Evolutionary conservation across 1,140 invertebrate species (phyloP).

Genomic region (Intoshia linei): DNA sequence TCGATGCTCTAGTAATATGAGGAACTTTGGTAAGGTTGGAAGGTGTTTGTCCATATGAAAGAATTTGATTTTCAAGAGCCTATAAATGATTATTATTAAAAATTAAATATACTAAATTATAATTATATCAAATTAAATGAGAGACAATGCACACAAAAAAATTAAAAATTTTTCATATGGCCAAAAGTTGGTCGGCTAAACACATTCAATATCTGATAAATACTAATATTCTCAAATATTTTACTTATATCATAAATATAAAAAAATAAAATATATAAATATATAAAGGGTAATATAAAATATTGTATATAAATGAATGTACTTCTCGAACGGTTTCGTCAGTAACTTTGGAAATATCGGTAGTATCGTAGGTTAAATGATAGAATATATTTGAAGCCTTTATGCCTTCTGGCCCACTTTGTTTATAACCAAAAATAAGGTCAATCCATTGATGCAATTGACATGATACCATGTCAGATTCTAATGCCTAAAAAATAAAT

Average conservation of each 20-base stretch:
- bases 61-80: slow-evolving; percentile 83
- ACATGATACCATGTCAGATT: slow-evolving; percentile 93
- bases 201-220: too few relatives aligned
- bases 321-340: slow-evolving; percentile 57
- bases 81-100: slow-evolving; percentile 16
- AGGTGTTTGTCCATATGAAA: slow-evolving; percentile 87
- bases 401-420: slow-evolving; percentile 78
- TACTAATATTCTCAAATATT: too few relatives aligned
- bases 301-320: slow-evolving; percentile 4
- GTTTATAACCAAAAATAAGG: slow-evolving; percentile 94
- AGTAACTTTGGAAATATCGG: slow-evolving; percentile 55
- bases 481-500: slow-evolving; percentile 37
- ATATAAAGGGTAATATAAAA: slow-evolving; percentile 2
- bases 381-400: slow-evolving; percentile 91
- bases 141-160: background rate
- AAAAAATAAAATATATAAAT: slow-evolving; percentile 1
- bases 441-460: slow-evolving; percentile 99
- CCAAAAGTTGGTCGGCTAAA: background rate
- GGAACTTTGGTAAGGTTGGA: slow-evolving; percentile 79
- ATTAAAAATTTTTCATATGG: too few relatives aligned
- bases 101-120: background rate
- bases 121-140: background rate
- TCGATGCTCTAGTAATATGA: slow-evolving; percentile 73
- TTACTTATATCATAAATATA: background rate
- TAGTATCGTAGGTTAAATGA: slow-evolving; percentile 90